A percentile compares a stretch with the other conserved stretches of the same genome.
These are phyloP conservation scores for Trididemnum nubilum DNA, from an alignment of 23 tunicate genomes.

Conservation along the genomic window DNA sequence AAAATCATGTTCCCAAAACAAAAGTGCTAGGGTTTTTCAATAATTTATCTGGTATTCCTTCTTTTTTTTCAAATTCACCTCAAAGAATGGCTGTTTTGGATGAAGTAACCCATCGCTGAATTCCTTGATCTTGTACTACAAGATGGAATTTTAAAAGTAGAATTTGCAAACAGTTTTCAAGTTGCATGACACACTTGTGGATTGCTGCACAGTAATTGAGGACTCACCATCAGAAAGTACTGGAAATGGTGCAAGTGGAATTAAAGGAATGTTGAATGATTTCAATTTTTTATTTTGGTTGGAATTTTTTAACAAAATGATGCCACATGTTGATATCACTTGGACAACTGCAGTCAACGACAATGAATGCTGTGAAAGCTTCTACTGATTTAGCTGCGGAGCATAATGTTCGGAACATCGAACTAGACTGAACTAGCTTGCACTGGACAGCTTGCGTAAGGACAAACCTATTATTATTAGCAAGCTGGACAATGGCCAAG, in stretches of 20 bases:
- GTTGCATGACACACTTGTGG: background rate
- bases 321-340: conserved; percentile 23
- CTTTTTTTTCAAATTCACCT: background rate
- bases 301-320: background rate
- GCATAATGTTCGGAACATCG: no score
- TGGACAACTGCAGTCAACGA: conserved; percentile 14
- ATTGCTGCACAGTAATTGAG: conserved; percentile 11
- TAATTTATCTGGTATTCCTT: conserved; percentile 9
- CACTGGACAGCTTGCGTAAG: no score
- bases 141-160: conserved; percentile 24
- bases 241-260: conserved; percentile 11
- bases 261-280: conserved; percentile 28
- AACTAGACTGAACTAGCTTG: no score
- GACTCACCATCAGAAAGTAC: conserved; percentile 8
- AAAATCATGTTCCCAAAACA: conserved; percentile 2
- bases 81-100: conserved; percentile 23
- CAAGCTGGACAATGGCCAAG: no score
- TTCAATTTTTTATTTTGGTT: background rate
- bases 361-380: conserved; percentile 15
- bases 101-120: conserved; percentile 11
- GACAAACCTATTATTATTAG: no score
- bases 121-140: conserved; percentile 8
- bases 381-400: no score
- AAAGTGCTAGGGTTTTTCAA: conserved; percentile 15
- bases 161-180: background rate